Evolutionary conservation across 1,140 invertebrate genomes (phyloP).

Genomic region (Bombus pascuorum): DNA sequence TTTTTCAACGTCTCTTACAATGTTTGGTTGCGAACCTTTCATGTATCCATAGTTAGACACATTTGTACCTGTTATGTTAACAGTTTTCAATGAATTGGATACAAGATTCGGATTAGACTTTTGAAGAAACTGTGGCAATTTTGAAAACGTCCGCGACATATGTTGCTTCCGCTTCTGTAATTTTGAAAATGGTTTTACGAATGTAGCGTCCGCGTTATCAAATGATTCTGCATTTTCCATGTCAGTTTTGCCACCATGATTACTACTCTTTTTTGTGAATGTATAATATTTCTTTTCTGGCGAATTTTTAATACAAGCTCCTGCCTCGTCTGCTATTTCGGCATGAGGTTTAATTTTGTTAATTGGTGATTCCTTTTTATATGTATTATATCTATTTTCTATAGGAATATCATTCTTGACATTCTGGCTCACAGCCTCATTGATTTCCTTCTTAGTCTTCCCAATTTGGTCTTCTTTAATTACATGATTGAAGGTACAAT

Average conservation of each 20-base stretch:
- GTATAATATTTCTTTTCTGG: constrained; percentile 65
- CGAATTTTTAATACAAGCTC: constrained; percentile 13
- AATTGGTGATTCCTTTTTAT: constrained; percentile 58
- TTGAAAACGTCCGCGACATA: constrained; percentile 69
- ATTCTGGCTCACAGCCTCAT: constrained; percentile 16
- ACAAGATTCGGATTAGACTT: constrained; percentile 80
- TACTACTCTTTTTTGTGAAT: constrained; percentile 63
- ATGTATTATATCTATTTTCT: constrained; percentile 69
- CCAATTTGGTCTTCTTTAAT: constrained; percentile 50
- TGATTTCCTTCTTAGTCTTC: constrained; percentile 36
- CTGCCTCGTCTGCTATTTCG: neutral
- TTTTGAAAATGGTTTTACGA: constrained; percentile 57
- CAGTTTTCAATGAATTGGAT: constrained; percentile 65
- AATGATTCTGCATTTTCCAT: constrained; percentile 41
- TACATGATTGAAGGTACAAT: constrained; percentile 66
- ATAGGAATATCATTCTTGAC: constrained; percentile 27
- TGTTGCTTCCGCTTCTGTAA: constrained; percentile 54
- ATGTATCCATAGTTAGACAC: constrained; percentile 63
- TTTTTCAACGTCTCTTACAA: constrained; percentile 63
- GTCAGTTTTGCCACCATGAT: constrained; percentile 45
- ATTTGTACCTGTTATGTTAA: constrained; percentile 34
- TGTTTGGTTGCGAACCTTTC: constrained; percentile 74
- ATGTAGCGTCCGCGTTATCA: constrained; percentile 48
- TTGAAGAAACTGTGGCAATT: constrained; percentile 76
- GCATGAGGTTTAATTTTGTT: constrained; percentile 16